Evolutionary conservation across 2,113 vertebrate genomes (phyloP), one percentile per base, ranked within the genome.

Genomic region (Todiramphus chloris): DNA sequence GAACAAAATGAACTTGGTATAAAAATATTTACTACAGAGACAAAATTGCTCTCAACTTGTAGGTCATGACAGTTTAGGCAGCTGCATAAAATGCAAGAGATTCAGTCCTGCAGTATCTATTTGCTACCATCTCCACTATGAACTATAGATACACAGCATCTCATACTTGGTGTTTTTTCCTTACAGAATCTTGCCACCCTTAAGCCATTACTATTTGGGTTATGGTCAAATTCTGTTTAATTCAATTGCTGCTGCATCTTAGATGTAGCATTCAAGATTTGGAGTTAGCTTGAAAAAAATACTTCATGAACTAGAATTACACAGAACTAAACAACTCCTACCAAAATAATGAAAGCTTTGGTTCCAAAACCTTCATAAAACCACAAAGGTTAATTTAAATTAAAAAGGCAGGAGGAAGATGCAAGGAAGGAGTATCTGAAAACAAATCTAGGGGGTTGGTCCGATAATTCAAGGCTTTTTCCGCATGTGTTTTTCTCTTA

Each of bases 351-450:
- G 5, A 77, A 58, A 92, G 25, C 25, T 30, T 66, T 90, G 1
- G 1, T 67, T 27, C 48, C 35, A 76, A 28, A 90, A 35, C 4
- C 16, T 70, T 86, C 39, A 39, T 10, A 75, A 84, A 37, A 0
- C 8, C 21, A 37, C 41, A 28, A 51, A 81, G 31, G 59, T 15
- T 51, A 62, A 90, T 77, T 83, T 48, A 79, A 90, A 79, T 59
- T 24, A 72, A 67, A 73, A 66, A 74, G 37, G 10, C 46, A 55
- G 43, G 85, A 91, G 55, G 68, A 92, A 13, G 48, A 82, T 28
- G 39, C 46, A 74, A 92, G 43, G 59, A 95, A 94, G 35, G 44
- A 92, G 80, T 33, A 80, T 11, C 37, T 46, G 70, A 80, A 96
- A 96, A 80, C 59, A 76, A 75, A 67, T 31, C 24, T 48, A 80